Evolutionary conservation across 2,888 invertebrate genomes (phyloP), one percentile per base, ranked within the genome.

Genomic region (Luperina testacea): DNA sequence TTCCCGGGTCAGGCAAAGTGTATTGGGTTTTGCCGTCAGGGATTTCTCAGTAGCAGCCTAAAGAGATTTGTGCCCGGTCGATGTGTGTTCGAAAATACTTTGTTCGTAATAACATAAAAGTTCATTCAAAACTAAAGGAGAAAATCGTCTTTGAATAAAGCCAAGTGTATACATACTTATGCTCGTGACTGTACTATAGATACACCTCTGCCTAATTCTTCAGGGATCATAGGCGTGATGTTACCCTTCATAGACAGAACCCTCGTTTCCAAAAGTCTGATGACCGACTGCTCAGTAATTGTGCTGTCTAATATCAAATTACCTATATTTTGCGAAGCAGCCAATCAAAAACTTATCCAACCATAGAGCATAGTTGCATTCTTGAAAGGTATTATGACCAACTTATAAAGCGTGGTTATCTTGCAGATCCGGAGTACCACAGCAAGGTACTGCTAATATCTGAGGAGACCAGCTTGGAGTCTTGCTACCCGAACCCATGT

Each of bases 401-500:
- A 45, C 6, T 45, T 17, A 15, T 45, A 45, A 45, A 45, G 42
- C 17, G n/a, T 45, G 67, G 9, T 17, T 27, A 20, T 68, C 48
- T 92, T 95, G 71, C 93, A 97, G 98, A 98, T 94, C 96, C 97
- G 20, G 97, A 97, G 82, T 98, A 97, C 92, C 97, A 97, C 92
- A 96, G 94, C 85, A 98, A 98, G 94, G 94, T 98, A 77, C 94
- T 98, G 75, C 95, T 97, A 71, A 96, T 97, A 45, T 94, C 97
- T 1, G 97, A 97, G 67, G 97, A 97, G 75, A 96, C 96, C 48
- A 97, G 93, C 80, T 94, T 98, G 69, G 98, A 98, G 90, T 97
- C 98, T 0, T 98, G 98, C 92, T 96, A 97, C 72, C 98, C 98
- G 0, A 98, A 98, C 94, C 98, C 98, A 0, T 98, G 98, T 90